Conservation (phyloP, 2,797 vertebrate species). For the Poeciliopsis presidionis region DNA sequence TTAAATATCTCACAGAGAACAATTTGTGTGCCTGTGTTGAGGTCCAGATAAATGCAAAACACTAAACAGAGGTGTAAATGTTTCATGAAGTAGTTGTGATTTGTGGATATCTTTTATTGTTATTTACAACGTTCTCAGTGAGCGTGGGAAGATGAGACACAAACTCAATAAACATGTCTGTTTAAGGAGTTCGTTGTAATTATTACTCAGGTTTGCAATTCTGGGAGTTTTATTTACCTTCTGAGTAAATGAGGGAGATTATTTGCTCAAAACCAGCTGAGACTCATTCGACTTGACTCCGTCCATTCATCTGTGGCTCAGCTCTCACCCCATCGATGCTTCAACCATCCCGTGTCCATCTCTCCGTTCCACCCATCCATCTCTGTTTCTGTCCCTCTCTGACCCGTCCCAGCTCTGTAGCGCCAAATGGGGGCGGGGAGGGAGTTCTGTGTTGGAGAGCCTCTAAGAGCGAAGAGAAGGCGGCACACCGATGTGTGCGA, state of each 20-base stretch:
- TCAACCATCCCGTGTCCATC: constrained; percentile 59
- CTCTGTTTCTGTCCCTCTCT: constrained; percentile 53
- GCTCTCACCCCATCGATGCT: constrained; percentile 41
- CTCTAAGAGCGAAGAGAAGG: constrained; percentile 54
- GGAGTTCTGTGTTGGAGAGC: constrained; percentile 60
- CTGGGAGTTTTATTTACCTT: constrained; percentile 4
- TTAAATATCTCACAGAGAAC: background rate
- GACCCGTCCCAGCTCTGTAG: constrained; percentile 60
- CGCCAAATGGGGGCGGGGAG: constrained; percentile 31
- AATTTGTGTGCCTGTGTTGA: background rate
- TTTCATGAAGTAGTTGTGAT: background rate
- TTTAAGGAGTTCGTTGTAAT: background rate
- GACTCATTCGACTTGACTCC: constrained; percentile 16
- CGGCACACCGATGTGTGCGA: constrained; percentile 19
- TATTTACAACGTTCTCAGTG: background rate
- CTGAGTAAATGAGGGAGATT: background rate
- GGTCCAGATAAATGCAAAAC: background rate
- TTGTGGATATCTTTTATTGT: background rate
- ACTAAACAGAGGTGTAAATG: background rate
- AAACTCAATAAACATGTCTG: background rate
- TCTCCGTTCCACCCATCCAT: constrained; percentile 46
- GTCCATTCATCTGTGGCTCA: constrained; percentile 53
- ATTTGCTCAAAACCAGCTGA: background rate
- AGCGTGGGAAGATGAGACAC: background rate
- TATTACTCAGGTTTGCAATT: background rate